A percentile compares a stretch with the other conserved stretches of the same genome.
These are phyloP conservation scores for Tachyglossus aculeatus DNA, from an alignment of 2,797 vertebrate genomes.

Conservation along the genomic window DNA sequence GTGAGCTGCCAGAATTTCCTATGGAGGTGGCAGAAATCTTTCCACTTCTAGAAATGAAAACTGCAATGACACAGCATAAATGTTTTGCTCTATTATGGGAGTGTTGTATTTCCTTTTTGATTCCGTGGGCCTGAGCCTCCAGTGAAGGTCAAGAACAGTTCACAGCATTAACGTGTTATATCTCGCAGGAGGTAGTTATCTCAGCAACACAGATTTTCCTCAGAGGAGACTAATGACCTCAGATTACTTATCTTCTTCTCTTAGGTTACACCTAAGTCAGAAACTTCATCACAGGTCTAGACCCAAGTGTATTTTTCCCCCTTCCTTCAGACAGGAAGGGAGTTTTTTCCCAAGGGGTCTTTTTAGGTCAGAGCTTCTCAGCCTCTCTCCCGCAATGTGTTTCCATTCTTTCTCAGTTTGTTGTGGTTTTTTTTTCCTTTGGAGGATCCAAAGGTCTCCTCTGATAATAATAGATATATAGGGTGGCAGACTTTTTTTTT, in stretches of 20 bases:
- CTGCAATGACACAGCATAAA: fast-evolving
- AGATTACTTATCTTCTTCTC: constrained; percentile 30
- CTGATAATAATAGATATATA: constrained; percentile 23
- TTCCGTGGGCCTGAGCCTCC: neutral
- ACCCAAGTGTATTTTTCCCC: constrained; percentile 29
- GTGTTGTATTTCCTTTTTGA: neutral
- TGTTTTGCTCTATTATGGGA: neutral
- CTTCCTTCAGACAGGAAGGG: constrained; percentile 54
- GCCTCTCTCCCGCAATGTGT: constrained; percentile 55
- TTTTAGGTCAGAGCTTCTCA: constrained; percentile 54
- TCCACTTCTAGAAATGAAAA: neutral
- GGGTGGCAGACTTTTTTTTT: neutral
- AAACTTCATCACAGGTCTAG: constrained; percentile 14
- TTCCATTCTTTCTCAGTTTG: constrained; percentile 52
- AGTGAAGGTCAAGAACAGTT: neutral
- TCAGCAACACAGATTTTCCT: neutral
- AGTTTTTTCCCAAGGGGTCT: constrained; percentile 36
- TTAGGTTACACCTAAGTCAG: constrained; percentile 25
- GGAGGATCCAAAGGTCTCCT: constrained; percentile 38
- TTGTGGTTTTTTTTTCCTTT: constrained; percentile 24
- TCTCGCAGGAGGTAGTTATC: neutral
- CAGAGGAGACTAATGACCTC: constrained; percentile 1
- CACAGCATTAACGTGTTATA: no score
- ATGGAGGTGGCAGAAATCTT: neutral
- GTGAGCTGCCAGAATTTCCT: neutral